Conservation (phyloP, 2,888 invertebrate species). For the Chrysotoxum bicinctum region DNA sequence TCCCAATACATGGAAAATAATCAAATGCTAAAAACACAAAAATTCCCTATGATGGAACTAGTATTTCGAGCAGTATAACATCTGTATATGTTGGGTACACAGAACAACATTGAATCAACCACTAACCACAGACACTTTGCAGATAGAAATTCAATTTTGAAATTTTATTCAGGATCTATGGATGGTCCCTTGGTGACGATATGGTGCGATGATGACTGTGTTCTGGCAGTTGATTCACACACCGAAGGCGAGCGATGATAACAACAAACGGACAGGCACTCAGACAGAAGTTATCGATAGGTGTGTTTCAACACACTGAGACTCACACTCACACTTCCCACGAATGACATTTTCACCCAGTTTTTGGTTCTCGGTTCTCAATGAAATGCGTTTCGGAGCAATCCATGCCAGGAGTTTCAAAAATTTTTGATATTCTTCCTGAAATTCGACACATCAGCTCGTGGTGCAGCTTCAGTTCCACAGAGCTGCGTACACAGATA, state of each 20-base stretch:
- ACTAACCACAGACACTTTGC: conserved; percentile 39
- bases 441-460: conserved; percentile 27
- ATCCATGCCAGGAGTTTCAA: conserved; percentile 61
- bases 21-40: conserved; percentile 13
- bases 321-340: not conserved
- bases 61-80: not conserved
- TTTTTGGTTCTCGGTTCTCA: not conserved
- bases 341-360: not conserved
- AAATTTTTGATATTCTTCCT: conserved; percentile 44
- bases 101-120: conserved; percentile 13
- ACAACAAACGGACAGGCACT: conserved; percentile 54
- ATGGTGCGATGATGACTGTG: conserved; percentile 17
- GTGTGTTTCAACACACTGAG: conserved; percentile 15
- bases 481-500: conserved; percentile 2
- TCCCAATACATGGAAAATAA: not conserved
- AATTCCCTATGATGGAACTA: not conserved
- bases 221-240: conserved; percentile 21
- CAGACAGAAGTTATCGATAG: conserved; percentile 46
- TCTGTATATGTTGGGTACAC: not conserved
- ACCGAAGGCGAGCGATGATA: conserved; percentile 33
- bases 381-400: conserved; percentile 20
- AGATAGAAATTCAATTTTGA: conserved; percentile 67
- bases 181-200: conserved; percentile 1
- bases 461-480: conserved; percentile 36
- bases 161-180: conserved; percentile 49